A percentile compares a stretch with the other conserved stretches of the same genome.
phyloP scores from a whole-genome alignment of 2,113 vertebrate genomes.

The Microcebus lehilahytsara region DNA sequence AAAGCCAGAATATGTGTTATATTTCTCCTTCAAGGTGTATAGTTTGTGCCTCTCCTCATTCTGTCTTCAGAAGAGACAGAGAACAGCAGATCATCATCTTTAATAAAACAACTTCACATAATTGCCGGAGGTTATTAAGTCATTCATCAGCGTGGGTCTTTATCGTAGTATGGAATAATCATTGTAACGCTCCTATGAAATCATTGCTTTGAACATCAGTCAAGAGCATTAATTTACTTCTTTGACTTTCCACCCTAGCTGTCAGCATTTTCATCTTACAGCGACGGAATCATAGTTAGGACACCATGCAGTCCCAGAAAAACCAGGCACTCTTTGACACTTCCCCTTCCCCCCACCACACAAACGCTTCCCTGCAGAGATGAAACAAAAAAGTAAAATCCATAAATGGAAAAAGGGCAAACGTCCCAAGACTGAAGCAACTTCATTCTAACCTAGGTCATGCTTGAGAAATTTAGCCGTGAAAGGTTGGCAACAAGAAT shows the following conservation, averaged over 20 bases:
- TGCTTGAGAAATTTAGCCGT: slow-evolving; percentile 50
- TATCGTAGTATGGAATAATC: slow-evolving; percentile 32
- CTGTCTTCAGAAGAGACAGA: slow-evolving; percentile 13
- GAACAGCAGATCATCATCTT: neutral
- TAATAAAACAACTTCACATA: slow-evolving; percentile 32
- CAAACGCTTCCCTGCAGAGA: neutral
- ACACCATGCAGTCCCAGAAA: neutral
- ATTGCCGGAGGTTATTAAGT: slow-evolving; percentile 30
- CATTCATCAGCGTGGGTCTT: slow-evolving; percentile 30
- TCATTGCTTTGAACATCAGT: slow-evolving; percentile 62
- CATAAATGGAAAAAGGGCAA: slow-evolving; percentile 13
- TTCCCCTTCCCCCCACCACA: neutral
- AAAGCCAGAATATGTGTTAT: neutral
- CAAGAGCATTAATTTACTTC: slow-evolving; percentile 62
- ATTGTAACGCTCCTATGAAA: slow-evolving; percentile 54
- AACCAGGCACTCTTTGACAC: neutral
- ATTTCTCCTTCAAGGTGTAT: neutral
- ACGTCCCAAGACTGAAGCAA: neutral
- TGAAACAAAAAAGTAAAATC: slow-evolving; percentile 26
- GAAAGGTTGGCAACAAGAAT: slow-evolving; percentile 36
- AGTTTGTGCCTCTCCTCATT: neutral
- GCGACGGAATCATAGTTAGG: neutral
- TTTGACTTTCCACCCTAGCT: neutral
- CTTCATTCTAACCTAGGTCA: neutral
- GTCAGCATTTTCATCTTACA: slow-evolving; percentile 58